Base-by-base conservation (phyloP, 1,140 invertebrate species). In the Orius laevigatus region DNA sequence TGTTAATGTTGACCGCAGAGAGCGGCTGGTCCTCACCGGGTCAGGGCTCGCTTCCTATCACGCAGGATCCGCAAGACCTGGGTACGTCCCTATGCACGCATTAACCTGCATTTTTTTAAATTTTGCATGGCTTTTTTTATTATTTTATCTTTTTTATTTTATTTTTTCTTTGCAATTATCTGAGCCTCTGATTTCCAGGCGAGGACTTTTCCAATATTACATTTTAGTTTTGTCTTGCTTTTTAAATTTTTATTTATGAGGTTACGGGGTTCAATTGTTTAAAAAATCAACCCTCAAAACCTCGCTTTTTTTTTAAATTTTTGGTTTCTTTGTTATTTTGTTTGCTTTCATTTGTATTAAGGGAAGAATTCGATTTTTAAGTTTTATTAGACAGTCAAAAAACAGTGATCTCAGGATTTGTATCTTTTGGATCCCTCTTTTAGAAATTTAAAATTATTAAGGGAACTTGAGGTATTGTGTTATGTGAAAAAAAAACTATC, bases 31-130 rank as follows among this genome's bases (percentile, higher is more conserved):
- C 38, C 14, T 40, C 48, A 31, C 35, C 25, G 38, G 48, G 48
- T 19, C 40, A 25, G 36, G 32, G 31, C 32, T 32, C 36, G 38
- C 48, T 49, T 33, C 39, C 48, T 16, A 38, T 49, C 15, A 49
- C 48, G 18, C 48, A 49, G 38, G 48, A 49, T 32, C 19, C 48
- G 36, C 38, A 49, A 49, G 48, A 49, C 35, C 48, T 49, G 25
- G 48, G 48, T 49, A 49, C 39, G 48, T 49, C 32, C 38, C 39
- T 44, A 12, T 31, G 41, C 25, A 40, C 38, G 42, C 34, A 32
- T 5, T 36, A 34, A 14, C 46, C 14, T 47, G 10, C 32, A 16
- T 36, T 47, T 34, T 19, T 42, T 42, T 11, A 15, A 11, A 42
- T 25, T 25, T 25, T 25, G 25, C 25, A 25, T 25, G 25, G 25